Base-by-base conservation (phyloP, 2,888 invertebrate genomes). In the Serrognathus titanus region DNA sequence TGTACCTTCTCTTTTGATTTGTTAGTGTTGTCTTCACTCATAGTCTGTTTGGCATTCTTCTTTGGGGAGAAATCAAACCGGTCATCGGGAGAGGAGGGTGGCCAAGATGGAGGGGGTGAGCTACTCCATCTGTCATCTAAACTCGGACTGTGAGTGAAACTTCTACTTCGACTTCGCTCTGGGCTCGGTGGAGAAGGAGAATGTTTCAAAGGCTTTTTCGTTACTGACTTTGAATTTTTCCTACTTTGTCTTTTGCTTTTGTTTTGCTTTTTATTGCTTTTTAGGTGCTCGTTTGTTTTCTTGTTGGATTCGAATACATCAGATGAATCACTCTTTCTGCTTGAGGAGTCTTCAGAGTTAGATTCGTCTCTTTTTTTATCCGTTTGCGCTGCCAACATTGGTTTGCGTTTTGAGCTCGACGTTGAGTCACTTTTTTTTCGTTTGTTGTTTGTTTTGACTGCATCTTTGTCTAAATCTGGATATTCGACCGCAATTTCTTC, bases 401-500 rank as follows among this genome's bases (percentile, higher is more conserved):
- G 72, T 64, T 75, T 77, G 43, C 71, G 63, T 55, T 67, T 69
- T 12, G 67, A 55, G 6, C 52, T 13, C 24, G 45, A 39, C 8
- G 48, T 43, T 8, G 43, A 45, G 12, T 53, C 51, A 36, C 51
- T 51, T 13, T 58, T 64, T 39, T 55, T 58, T 1, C 55, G 35
- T 48, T 58, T 58, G 16, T 53, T 49, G n/a, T 39, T 58, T 75
- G 81, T 60, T 79, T 83, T 63, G 71, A 82, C 66, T 31, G 24
- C 24, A 75, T 75, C 78, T 75, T 73, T 72, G 8, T 75, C 74
- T 43, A 73, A 70, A 62, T 79, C 78, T 7, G 79, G 84, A 75
- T 84, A 88, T 71, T 87, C 87, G 3, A 88, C 83, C 57, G 86
- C 86, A 53, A 86, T 85, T 75, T 87, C 87, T 73, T 88, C 88